phyloP scores from a whole-genome alignment of 2,888 invertebrate genomes.

The Athrips mouffetella region DNA sequence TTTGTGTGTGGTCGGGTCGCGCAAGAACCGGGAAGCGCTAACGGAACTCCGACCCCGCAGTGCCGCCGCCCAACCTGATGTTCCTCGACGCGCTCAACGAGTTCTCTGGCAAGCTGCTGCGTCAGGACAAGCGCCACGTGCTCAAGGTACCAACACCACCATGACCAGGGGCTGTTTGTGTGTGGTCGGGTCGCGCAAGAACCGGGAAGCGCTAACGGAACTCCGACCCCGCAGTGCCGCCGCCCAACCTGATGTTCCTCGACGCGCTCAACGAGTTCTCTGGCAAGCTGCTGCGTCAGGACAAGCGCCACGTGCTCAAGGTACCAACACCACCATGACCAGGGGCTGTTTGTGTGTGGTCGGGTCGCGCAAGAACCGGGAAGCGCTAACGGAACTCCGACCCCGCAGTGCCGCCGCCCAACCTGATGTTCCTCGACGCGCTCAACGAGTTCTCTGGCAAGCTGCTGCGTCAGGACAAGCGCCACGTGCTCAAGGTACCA shows the following conservation, averaged over 20 bases:
- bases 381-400: conserved; percentile 89
- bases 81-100: conserved; percentile 97
- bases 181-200: conserved; percentile 98
- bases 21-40: conserved; percentile 96
- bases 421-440: conserved; percentile 96
- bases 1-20: conserved; percentile 98
- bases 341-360: no score
- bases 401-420: conserved; percentile 88
- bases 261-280: conserved; percentile 98
- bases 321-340: no score
- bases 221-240: conserved; percentile 83
- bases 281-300: conserved; percentile 96
- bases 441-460: conserved; percentile 97
- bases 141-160: no score
- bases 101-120: conserved; percentile 96
- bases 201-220: conserved; percentile 96
- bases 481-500: conserved; percentile 85
- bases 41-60: conserved; percentile 84
- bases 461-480: conserved; percentile 96
- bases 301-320: conserved; percentile 91
- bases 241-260: conserved; percentile 92
- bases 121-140: conserved; percentile 97
- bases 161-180: no score
- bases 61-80: conserved; percentile 90
- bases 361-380: conserved; percentile 97